Percentiles rank a stretch among this genome's conserved stretches.
Evolutionary conservation across 2,888 invertebrate species (phyloP).

Genomic region (Amphipyra berbera): DNA sequence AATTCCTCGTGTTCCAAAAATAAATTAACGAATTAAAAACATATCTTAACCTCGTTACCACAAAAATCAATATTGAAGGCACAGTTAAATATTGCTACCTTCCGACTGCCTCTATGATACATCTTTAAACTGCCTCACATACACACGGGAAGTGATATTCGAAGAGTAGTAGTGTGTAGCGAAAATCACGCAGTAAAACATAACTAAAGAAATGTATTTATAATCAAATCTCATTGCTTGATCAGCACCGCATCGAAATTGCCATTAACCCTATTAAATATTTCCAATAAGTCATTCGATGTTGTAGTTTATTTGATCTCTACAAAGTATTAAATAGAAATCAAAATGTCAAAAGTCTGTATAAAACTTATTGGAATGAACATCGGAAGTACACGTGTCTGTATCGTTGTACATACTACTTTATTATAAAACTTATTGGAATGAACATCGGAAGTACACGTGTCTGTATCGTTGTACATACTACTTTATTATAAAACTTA

Average conservation of each 20-base stretch:
- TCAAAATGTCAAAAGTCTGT: background rate
- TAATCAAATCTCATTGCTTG: slow-evolving; percentile 10
- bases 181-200: background rate
- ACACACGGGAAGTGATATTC: no score
- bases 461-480: background rate
- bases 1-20: no score
- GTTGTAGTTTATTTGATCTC: background rate
- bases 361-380: background rate
- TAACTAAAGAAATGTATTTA: background rate
- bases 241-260: slow-evolving; percentile 6
- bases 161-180: no score
- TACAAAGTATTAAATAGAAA: background rate
- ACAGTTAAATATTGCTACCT: no score
- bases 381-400: background rate
- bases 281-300: background rate
- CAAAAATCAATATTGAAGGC: no score
- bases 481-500: slow-evolving; percentile 3
- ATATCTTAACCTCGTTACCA: no score
- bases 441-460: background rate
- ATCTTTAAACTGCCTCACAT: no score
- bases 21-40: no score
- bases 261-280: slow-evolving; percentile 1
- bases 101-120: no score
- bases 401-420: background rate
- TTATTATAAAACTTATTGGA: slow-evolving; percentile 1